Base-by-base conservation (phyloP, 2,888 invertebrate species). In the Synergus japonicus region DNA sequence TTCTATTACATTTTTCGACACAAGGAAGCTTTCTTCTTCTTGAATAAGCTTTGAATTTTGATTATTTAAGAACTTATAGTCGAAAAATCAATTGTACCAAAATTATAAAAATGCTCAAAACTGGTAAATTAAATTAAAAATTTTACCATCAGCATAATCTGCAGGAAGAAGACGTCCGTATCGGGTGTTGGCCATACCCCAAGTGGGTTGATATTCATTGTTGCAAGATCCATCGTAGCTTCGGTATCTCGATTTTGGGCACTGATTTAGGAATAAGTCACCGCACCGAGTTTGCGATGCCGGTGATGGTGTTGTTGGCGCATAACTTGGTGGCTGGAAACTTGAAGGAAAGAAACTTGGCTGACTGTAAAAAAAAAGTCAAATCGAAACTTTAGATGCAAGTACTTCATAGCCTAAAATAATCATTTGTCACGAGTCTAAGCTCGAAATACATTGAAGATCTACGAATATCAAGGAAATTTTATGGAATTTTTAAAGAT, bases 161-260 rank as follows among this genome's bases (percentile, higher is more conserved):
- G 95, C 93, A 0, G 94, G 94, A 22, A 95, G 87, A 46, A 96
- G 91, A 84, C 96, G 93, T 64, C 93, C 94, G 83, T 96, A 96
- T 66, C 95, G 95, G 0, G 95, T 95, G 87, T 96, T 95, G 0
- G 97, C 95, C 76, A 94, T 94, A 15, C 99, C 99, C 94, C 96
- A 95, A 9, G 95, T 94, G 0, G 98, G 97, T 85, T 96, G 94
- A 81, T 94, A 93, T 76, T 97, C 92, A 92, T 99, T 99, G 92
- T 99, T 99, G 91, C 99, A 99, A 0, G 97, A 95, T 0, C 99
- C 99, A 91, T 99, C 99, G 82, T 96, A 94, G 0, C 96, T 94
- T 66, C 97, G 93, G 91, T 97, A 98, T 76, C 95, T 94, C 0
- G 94, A 93, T 49, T 93, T 93, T 13, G 92, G 87, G 83, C 95